Conservation (phyloP, 2,888 invertebrate species). For the Pterostichus madidus region DNA sequence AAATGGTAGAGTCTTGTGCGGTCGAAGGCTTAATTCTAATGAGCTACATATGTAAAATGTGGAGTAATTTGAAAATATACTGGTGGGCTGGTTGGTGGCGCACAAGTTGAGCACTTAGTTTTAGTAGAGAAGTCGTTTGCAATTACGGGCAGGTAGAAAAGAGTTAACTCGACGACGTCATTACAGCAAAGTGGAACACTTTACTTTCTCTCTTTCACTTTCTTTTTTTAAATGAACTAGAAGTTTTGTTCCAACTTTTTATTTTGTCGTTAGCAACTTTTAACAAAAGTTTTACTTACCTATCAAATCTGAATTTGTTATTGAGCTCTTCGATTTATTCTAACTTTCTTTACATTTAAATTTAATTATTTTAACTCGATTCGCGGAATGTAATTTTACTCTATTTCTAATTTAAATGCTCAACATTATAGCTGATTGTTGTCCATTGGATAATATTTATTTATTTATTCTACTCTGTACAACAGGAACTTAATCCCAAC, state of each 20-base stretch:
- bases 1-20: background rate
- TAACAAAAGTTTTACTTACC: conserved; percentile 33
- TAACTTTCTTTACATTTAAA: too few species aligned
- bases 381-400: too few species aligned
- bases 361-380: too few species aligned
- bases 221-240: conserved; percentile 50
- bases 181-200: conserved; percentile 35
- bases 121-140: conserved; percentile 49
- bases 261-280: conserved; percentile 50
- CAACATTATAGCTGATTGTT: too few species aligned
- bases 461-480: too few species aligned
- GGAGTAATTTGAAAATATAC: conserved; percentile 42
- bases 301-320: conserved; percentile 16
- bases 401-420: too few species aligned
- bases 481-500: too few species aligned
- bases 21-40: conserved; percentile 26
- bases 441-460: too few species aligned
- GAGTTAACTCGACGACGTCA: conserved; percentile 56
- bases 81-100: conserved; percentile 14
- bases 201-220: conserved; percentile 48
- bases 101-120: conserved; percentile 47
- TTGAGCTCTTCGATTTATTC: conserved; percentile 30
- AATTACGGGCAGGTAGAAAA: conserved; percentile 51
- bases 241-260: conserved; percentile 46
- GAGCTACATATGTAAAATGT: conserved; percentile 41